Evolutionary conservation across 1,140 invertebrate genomes (phyloP).

Genomic region (Drosophila sp.): DNA sequence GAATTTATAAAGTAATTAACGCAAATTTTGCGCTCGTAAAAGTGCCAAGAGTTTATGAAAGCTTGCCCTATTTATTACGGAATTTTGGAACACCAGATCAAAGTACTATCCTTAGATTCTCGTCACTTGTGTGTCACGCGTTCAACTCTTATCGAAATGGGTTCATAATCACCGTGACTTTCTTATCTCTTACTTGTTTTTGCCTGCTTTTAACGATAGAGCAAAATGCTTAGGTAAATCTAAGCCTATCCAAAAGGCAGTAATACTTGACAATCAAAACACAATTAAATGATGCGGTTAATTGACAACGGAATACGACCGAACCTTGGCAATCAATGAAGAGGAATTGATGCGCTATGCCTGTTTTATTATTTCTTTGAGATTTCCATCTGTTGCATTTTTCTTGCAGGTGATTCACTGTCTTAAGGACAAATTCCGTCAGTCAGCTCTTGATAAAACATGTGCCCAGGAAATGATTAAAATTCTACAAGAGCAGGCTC

Average conservation of each 20-base stretch:
- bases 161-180: neutral
- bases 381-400: neutral
- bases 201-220: neutral
- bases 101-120: neutral
- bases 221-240: neutral
- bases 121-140: neutral
- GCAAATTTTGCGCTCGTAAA: too few relatives aligned
- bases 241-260: neutral
- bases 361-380: neutral
- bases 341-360: neutral
- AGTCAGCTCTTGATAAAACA: slow-evolving; percentile 87
- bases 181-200: slow-evolving; percentile 9
- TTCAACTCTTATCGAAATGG: neutral
- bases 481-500: slow-evolving; percentile 92
- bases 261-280: neutral
- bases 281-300: neutral
- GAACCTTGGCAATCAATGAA: slow-evolving; percentile 2
- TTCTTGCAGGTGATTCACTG: slow-evolving; percentile 86
- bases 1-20: too few relatives aligned
- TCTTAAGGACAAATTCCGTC: slow-evolving; percentile 90
- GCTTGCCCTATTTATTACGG: too few relatives aligned
- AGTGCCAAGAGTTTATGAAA: too few relatives aligned
- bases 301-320: neutral
- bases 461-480: slow-evolving; percentile 93
- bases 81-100: too few relatives aligned